Evolutionary conservation across 2,113 vertebrate genomes (phyloP).

Genomic region (Clarias gariepinus): DNA sequence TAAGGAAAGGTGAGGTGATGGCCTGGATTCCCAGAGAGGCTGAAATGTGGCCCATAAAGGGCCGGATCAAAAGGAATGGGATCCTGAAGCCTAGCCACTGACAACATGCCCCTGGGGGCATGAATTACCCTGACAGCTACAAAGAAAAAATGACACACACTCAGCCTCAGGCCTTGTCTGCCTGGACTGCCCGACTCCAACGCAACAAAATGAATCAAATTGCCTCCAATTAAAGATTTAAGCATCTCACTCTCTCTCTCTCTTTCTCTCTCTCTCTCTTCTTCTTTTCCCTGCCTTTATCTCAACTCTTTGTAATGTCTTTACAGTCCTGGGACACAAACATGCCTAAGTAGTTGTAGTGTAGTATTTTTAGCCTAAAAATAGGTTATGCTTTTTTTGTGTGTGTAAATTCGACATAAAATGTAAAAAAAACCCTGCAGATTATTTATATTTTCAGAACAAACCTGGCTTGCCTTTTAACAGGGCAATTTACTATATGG

Average conservation of each 20-base stretch:
- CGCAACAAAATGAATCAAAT: slow-evolving; percentile 71
- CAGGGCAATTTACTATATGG: background rate
- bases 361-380: slow-evolving; percentile 43
- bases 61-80: slow-evolving; percentile 70
- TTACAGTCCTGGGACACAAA: slow-evolving; percentile 51
- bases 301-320: slow-evolving; percentile 46
- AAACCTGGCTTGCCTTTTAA: background rate
- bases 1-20: slow-evolving; percentile 31
- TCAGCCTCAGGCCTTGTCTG: slow-evolving; percentile 62
- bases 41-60: slow-evolving; percentile 71
- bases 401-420: background rate
- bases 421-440: background rate
- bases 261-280: slow-evolving; percentile 10
- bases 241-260: slow-evolving; percentile 59
- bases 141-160: slow-evolving; percentile 74
- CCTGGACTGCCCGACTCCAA: slow-evolving; percentile 70
- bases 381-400: background rate
- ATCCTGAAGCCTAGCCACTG: slow-evolving; percentile 72
- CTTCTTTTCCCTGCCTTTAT: slow-evolving; percentile 25
- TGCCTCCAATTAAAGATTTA: slow-evolving; percentile 75
- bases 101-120: slow-evolving; percentile 70
- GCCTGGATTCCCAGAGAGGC: slow-evolving; percentile 59
- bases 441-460: background rate
- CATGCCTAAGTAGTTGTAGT: slow-evolving; percentile 31
- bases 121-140: slow-evolving; percentile 71